Conservation (phyloP, 1,140 invertebrate species). For the Rhyzopertha dominica region DNA sequence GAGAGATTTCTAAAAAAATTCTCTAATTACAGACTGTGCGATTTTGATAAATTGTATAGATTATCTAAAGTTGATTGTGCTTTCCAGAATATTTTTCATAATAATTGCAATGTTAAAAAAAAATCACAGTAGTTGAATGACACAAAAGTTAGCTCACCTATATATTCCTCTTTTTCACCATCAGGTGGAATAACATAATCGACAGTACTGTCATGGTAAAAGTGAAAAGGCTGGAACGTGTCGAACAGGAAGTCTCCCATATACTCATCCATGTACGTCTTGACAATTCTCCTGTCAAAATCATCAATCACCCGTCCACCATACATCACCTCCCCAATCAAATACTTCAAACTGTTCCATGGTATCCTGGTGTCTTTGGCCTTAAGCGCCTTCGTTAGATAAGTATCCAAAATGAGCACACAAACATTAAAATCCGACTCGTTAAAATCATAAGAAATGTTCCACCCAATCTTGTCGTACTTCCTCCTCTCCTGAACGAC, state of each 20-base stretch:
- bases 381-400: slow-evolving; percentile 64
- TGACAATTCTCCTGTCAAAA: slow-evolving; percentile 78
- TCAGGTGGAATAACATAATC: slow-evolving; percentile 74
- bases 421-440: slow-evolving; percentile 88
- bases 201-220: slow-evolving; percentile 68
- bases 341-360: slow-evolving; percentile 85
- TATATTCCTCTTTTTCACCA: slow-evolving; percentile 64
- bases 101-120: no score
- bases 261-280: slow-evolving; percentile 88
- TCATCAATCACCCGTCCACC: slow-evolving; percentile 86
- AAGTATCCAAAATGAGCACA: slow-evolving; percentile 74
- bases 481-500: slow-evolving; percentile 85
- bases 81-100: no score
- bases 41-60: no score
- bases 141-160: slow-evolving; percentile 57
- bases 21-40: no score
- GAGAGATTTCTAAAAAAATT: no score
- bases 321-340: slow-evolving; percentile 93
- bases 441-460: slow-evolving; percentile 88
- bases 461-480: slow-evolving; percentile 92
- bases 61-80: no score
- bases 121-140: no score
- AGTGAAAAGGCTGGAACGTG: slow-evolving; percentile 82
- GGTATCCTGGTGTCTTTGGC: slow-evolving; percentile 62
- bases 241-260: slow-evolving; percentile 91